Conservation (phyloP, 2,888 invertebrate genomes). For the Heteromyza rotundicornis region DNA sequence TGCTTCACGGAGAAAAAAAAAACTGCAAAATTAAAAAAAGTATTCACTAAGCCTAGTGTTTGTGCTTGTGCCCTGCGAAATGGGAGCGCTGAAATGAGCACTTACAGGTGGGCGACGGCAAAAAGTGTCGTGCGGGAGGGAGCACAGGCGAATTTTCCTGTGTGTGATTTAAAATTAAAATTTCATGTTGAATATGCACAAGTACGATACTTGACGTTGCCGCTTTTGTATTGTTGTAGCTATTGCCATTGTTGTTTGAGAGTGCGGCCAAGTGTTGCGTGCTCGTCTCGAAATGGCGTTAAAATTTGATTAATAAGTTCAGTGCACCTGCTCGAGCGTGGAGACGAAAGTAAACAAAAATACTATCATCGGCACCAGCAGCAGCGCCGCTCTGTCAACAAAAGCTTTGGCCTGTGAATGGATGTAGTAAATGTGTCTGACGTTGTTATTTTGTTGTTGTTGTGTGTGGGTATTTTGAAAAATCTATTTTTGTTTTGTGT, state of each 20-base stretch:
- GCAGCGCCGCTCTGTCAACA: background rate
- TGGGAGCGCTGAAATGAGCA: background rate
- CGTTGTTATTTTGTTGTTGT: too few species aligned
- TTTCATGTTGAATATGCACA: background rate
- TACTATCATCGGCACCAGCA: background rate
- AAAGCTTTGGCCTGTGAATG: background rate
- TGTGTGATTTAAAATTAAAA: constrained; percentile 3
- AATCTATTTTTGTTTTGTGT: too few species aligned
- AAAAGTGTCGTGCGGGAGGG: background rate
- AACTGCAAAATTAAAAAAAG: background rate
- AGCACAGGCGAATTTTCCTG: background rate
- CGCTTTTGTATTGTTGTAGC: too few species aligned
- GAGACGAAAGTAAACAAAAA: background rate
- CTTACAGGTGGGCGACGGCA: background rate
- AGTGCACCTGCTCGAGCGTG: constrained; percentile 26
- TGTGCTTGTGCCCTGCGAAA: background rate
- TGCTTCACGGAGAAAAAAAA: background rate
- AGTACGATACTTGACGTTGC: background rate
- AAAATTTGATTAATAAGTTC: constrained; percentile 29
- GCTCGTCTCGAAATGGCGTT: constrained; percentile 8
- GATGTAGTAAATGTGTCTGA: background rate
- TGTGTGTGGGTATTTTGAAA: too few species aligned
- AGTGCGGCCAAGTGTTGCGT: constrained; percentile 15
- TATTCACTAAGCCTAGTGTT: background rate
- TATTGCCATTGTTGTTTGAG: constrained; percentile 13